phyloP scores from a whole-genome alignment of 2,888 invertebrate species.

The Thymelicus acteon region DNA sequence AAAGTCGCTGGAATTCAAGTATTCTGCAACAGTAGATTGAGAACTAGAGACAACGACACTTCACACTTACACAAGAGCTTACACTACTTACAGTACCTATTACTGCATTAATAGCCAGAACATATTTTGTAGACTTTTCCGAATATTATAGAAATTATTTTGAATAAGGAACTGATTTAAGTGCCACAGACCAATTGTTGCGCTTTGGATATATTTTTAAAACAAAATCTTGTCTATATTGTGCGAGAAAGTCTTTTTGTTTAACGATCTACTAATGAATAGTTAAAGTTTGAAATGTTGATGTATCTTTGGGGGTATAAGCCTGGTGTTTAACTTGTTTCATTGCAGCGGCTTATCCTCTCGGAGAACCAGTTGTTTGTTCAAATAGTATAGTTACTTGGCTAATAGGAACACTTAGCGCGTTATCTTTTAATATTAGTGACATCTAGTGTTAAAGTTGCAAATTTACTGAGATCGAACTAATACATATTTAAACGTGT shows the following conservation, averaged over 20 bases:
- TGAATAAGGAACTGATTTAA: conserved; percentile 71
- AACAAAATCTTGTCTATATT: conserved; percentile 55
- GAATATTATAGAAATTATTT: conserved; percentile 56
- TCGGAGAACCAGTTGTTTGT: conserved; percentile 45
- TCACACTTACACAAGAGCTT: conserved; percentile 77
- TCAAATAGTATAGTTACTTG: conserved; percentile 54
- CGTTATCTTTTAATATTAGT: conserved; percentile 84
- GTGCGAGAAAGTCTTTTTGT: conserved; percentile 45
- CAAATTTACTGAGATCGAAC: conserved; percentile 70
- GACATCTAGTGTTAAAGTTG: conserved; percentile 81
- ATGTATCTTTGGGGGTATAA: conserved; percentile 44
- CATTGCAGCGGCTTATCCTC: conserved; percentile 9
- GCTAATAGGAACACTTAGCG: conserved; percentile 63
- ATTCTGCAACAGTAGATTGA: conserved; percentile 52
- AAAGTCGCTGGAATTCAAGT: conserved; percentile 35
- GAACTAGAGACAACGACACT: conserved; percentile 81
- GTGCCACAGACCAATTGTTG: conserved; percentile 68
- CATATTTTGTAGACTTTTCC: conserved; percentile 46
- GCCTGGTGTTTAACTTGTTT: conserved; percentile 15
- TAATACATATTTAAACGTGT: conserved; percentile 53
- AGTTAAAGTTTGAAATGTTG: conserved; percentile 36
- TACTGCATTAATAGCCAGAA: conserved; percentile 45
- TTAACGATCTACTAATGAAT: conserved; percentile 34
- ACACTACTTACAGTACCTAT: conserved; percentile 60
- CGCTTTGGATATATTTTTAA: conserved; percentile 58